A percentile compares a stretch with the other conserved stretches of the same genome.
phyloP scores from a whole-genome alignment of 2,888 invertebrate species.

The Melanostoma scalare region DNA sequence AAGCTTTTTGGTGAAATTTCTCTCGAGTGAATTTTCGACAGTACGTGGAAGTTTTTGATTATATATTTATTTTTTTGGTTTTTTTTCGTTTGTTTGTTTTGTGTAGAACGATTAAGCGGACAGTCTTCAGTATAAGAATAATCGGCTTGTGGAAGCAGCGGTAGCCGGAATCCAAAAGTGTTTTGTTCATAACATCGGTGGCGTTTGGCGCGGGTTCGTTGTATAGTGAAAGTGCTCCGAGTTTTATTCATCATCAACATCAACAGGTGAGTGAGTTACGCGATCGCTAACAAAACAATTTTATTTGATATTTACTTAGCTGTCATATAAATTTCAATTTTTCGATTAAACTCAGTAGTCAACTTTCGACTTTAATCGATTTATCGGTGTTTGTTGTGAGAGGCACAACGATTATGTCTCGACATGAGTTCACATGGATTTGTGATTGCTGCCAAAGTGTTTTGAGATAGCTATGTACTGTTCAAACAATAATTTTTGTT shows the following conservation, averaged over 20 bases:
- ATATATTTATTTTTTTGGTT: background rate
- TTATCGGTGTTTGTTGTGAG: no score
- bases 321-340: constrained; percentile 33
- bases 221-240: constrained; percentile 47
- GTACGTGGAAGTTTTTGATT: no score
- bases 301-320: constrained; percentile 33
- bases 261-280: constrained; percentile 63
- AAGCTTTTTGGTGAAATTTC: constrained; percentile 38
- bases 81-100: constrained; percentile 10
- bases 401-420: no score
- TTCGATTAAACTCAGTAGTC: no score
- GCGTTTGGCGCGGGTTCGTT: constrained; percentile 24
- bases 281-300: constrained; percentile 23
- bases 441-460: no score
- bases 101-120: constrained; percentile 25
- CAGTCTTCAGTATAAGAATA: constrained; percentile 25
- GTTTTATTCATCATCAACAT: constrained; percentile 10
- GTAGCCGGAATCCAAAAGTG: constrained; percentile 43
- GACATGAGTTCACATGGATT: no score
- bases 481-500: no score
- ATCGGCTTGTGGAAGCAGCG: constrained; percentile 10
- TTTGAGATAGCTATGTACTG: no score
- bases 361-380: no score
- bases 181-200: constrained; percentile 52
- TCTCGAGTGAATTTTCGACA: constrained; percentile 9